Percentiles rank a stretch among this genome's conserved stretches.
These are phyloP conservation scores for Paradoxurus hermaphroditus DNA, from an alignment of 2,113 vertebrate genomes.

Conservation along the genomic window DNA sequence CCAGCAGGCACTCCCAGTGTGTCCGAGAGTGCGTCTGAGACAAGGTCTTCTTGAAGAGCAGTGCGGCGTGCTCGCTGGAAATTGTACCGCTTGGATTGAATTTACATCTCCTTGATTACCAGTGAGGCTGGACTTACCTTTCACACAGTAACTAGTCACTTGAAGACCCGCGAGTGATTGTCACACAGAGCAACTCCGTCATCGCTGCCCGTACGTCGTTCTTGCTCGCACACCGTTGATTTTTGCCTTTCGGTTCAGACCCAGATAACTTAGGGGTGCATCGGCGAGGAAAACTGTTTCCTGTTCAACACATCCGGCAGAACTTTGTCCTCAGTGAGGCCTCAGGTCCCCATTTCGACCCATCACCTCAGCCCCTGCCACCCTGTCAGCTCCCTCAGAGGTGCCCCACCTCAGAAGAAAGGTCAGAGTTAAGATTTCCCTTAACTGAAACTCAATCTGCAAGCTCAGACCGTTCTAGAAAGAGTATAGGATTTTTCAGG, in stretches of 20 bases:
- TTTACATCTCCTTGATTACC: background rate
- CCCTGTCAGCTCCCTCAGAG: background rate
- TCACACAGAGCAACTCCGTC: background rate
- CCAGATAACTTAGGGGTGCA: background rate
- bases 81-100: background rate
- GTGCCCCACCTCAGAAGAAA: conserved; percentile 9
- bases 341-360: no score
- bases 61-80: background rate
- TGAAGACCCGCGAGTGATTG: background rate
- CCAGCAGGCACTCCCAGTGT: background rate
- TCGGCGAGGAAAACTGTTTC: background rate
- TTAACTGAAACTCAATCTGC: background rate
- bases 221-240: background rate
- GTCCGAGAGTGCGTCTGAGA: background rate
- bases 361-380: background rate
- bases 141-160: background rate
- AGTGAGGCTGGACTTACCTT: background rate
- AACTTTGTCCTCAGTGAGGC: background rate
- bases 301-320: background rate
- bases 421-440: background rate
- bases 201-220: background rate
- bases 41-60: background rate
- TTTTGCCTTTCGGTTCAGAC: background rate
- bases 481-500: background rate
- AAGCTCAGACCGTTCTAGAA: background rate